Evolutionary conservation across 2,113 vertebrate genomes (phyloP).

Genomic region (Pogonocichla stellata): DNA sequence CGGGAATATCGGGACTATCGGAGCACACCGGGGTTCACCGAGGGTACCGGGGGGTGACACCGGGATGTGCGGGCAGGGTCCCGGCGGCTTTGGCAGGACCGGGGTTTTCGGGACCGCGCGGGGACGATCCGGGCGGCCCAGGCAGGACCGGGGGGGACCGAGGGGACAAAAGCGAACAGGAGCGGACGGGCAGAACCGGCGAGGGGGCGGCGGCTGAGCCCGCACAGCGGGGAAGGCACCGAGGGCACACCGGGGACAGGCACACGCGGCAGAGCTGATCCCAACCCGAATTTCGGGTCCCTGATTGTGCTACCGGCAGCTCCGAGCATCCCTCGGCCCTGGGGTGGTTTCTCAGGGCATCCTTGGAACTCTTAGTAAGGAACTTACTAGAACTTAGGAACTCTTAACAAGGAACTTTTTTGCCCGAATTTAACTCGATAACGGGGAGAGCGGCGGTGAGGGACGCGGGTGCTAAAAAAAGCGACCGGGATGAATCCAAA

Average conservation of each 20-base stretch:
- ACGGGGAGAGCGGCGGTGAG: neutral
- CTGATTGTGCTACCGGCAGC: fast-evolving
- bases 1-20: fast-evolving
- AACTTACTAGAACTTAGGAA: too few species aligned
- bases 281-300: fast-evolving
- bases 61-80: neutral
- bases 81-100: neutral
- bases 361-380: too few species aligned
- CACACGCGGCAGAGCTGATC: fast-evolving
- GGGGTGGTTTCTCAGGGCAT: fast-evolving
- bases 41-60: neutral
- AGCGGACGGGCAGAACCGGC: neutral
- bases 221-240: neutral
- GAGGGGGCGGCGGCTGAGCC: neutral
- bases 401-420: neutral
- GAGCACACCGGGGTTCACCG: neutral
- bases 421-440: fast-evolving
- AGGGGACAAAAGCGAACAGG: neutral
- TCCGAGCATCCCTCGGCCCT: neutral
- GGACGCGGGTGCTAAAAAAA: too few species aligned
- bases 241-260: neutral
- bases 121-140: neutral
- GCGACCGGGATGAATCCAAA: fast-evolving
- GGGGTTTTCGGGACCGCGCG: neutral
- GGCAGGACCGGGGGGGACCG: neutral